Conservation (phyloP, 30 jellyfish, hydroid and myxozoan genomes). For the Aurelia aurita complex sp. Pacific region DNA sequence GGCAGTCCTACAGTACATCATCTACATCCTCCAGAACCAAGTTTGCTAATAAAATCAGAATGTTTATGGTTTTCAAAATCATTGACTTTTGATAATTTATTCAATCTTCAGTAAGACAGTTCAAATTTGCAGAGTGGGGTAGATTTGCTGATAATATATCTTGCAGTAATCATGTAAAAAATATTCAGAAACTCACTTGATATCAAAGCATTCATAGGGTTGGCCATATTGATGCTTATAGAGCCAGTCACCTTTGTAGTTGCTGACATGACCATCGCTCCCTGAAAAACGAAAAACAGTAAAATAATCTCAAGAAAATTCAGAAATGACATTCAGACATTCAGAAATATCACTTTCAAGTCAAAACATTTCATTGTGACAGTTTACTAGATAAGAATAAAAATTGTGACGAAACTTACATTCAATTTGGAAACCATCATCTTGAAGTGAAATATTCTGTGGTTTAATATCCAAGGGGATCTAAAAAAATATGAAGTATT, state of each 20-base stretch:
- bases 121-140: too few relatives aligned
- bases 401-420: conserved; percentile 7
- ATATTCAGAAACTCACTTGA: neutral
- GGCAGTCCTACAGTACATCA: neutral
- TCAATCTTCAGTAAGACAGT: too few relatives aligned
- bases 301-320: neutral
- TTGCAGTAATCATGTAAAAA: neutral
- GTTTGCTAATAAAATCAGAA: too few relatives aligned
- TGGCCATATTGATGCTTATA: conserved; percentile 39
- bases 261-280: conserved; percentile 62
- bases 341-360: too few relatives aligned
- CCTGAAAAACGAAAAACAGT: conserved; percentile 11
- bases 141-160: neutral
- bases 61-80: too few relatives aligned
- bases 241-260: conserved; percentile 24
- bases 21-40: neutral
- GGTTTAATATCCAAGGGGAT: conserved; percentile 58
- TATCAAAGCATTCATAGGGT: conserved; percentile 40
- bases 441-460: neutral
- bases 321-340: too few relatives aligned
- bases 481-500: neutral
- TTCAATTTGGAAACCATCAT: conserved; percentile 4
- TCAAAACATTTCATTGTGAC: too few relatives aligned
- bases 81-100: too few relatives aligned
- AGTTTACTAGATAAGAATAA: too few relatives aligned